A percentile compares a stretch with the other conserved stretches of the same genome.
These are phyloP conservation scores for Podargus strigoides DNA, from an alignment of 2,797 vertebrate species.

Conservation along the genomic window DNA sequence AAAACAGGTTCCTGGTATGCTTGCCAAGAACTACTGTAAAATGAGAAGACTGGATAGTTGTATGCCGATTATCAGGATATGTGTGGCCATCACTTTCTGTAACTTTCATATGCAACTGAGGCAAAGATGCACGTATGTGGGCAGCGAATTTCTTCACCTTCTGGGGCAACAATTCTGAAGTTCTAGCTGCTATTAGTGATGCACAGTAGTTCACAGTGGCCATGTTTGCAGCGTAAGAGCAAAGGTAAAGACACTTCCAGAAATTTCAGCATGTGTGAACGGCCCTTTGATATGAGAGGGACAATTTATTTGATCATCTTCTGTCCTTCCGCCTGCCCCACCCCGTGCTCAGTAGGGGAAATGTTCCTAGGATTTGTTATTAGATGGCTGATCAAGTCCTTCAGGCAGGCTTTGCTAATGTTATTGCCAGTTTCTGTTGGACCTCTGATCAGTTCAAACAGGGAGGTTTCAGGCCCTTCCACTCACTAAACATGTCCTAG, in stretches of 20 bases:
- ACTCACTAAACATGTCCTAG: neutral
- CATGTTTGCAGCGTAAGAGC: neutral
- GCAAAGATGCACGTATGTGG: neutral
- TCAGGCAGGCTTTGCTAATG: neutral
- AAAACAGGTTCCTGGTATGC: neutral
- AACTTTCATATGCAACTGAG: neutral
- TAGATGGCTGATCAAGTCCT: neutral
- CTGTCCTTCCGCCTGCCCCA: fast-evolving
- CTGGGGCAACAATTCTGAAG: neutral
- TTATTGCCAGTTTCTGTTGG: neutral
- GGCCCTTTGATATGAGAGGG: neutral
- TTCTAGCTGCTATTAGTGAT: neutral
- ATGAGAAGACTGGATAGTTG: neutral
- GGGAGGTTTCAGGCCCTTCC: neutral
- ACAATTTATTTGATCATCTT: neutral
- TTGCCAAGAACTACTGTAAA: neutral
- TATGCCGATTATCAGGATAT: neutral
- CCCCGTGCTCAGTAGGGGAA: neutral
- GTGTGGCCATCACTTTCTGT: neutral
- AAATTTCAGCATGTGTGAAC: neutral
- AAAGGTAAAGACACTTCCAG: neutral
- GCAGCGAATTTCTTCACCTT: neutral
- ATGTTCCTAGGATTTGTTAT: neutral
- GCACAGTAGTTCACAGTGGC: neutral
- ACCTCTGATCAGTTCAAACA: neutral